Percentiles rank a stretch among this genome's conserved stretches.
Evolutionary conservation across 2,113 vertebrate genomes (phyloP).

Genomic region (Pyxicephalus adspersus): DNA sequence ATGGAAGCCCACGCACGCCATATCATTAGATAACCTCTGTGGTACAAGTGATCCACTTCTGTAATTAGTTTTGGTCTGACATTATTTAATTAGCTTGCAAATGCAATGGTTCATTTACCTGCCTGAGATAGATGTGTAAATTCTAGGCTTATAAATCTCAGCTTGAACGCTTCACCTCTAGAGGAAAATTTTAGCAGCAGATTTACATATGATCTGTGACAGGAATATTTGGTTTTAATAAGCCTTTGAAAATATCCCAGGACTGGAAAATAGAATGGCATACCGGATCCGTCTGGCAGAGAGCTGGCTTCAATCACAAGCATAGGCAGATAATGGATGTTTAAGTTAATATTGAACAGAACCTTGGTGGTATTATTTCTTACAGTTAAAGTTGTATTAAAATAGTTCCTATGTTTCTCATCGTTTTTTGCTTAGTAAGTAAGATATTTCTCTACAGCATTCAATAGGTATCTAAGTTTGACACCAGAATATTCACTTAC

Average conservation of each 20-base stretch:
- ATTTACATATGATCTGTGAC: constrained; percentile 37
- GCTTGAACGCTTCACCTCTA: constrained; percentile 14
- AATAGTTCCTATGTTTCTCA: too few relatives aligned
- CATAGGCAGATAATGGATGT: background rate
- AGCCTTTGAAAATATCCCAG: background rate
- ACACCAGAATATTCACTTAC: too few relatives aligned
- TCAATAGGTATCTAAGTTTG: too few relatives aligned
- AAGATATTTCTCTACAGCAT: too few relatives aligned
- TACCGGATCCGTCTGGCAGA: background rate
- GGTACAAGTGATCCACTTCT: constrained; percentile 32
- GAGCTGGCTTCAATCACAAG: background rate
- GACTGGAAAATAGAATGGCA: background rate
- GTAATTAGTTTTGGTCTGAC: constrained; percentile 53
- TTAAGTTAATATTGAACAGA: background rate
- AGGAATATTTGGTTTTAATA: constrained; percentile 45
- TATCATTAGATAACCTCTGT: constrained; percentile 50
- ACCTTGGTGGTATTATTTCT: too few relatives aligned
- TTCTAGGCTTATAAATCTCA: constrained; percentile 48
- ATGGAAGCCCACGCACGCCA: constrained; percentile 28
- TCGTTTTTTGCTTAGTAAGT: too few relatives aligned
- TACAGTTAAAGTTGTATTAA: too few relatives aligned
- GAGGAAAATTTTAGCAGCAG: constrained; percentile 14
- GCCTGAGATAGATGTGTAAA: constrained; percentile 39
- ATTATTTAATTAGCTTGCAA: constrained; percentile 55
- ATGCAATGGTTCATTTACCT: constrained; percentile 55